A percentile compares a stretch with the other conserved stretches of the same genome.
These are phyloP conservation scores for Ectropis crepuscularia DNA, from an alignment of 2,888 invertebrate genomes.

Conservation along the genomic window DNA sequence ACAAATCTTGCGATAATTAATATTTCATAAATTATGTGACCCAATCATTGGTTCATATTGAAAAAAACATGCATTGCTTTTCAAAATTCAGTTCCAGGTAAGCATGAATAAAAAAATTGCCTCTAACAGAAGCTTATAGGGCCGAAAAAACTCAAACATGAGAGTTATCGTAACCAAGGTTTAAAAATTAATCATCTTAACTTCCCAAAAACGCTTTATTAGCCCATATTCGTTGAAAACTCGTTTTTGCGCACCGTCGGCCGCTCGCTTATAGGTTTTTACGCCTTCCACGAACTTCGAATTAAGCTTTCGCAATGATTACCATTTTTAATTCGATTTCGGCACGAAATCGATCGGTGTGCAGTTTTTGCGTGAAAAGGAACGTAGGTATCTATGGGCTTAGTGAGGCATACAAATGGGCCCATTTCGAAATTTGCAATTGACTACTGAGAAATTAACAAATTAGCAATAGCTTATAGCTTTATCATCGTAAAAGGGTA, in stretches of 20 bases:
- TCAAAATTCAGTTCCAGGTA: no score
- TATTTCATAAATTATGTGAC: no score
- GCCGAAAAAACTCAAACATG: neutral
- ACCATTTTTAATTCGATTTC: slow-evolving; percentile 67
- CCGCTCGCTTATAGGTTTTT: slow-evolving; percentile 46
- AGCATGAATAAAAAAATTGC: no score
- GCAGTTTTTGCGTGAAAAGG: slow-evolving; percentile 27
- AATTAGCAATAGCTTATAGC: no score
- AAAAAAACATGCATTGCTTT: no score
- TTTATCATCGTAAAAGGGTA: no score
- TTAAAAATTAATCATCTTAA: neutral
- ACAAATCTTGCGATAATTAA: no score
- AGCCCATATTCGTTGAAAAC: slow-evolving; percentile 20
- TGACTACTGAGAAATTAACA: no score
- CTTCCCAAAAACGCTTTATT: slow-evolving; percentile 25
- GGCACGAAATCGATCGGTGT: slow-evolving; percentile 53
- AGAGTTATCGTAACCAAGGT: neutral
- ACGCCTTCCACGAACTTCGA: slow-evolving; percentile 61
- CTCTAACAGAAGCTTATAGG: no score
- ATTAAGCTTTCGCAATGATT: slow-evolving; percentile 69
- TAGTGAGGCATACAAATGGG: neutral
- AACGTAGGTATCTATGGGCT: neutral
- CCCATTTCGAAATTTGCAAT: neutral
- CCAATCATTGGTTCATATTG: no score
- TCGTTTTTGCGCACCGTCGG: slow-evolving; percentile 36